Percentiles rank a stretch among this genome's conserved stretches.
phyloP scores from a whole-genome alignment of 2,113 vertebrate genomes.

The Chunga burmeisteri region DNA sequence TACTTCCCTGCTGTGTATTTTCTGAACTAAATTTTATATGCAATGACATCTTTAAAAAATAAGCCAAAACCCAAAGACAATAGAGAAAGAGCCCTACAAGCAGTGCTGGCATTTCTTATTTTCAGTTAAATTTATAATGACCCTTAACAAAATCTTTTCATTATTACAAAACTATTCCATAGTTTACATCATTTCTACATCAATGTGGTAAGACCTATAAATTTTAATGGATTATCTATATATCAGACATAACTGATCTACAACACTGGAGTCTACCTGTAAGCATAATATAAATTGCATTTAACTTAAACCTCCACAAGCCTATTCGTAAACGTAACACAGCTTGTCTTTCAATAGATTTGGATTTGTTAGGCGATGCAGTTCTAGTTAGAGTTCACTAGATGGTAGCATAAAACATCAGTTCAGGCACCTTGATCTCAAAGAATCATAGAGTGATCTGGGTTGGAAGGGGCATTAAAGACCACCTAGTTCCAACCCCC shows the following conservation, averaged over 20 bases:
- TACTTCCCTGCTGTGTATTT: not conserved
- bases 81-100: not conserved
- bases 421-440: not conserved
- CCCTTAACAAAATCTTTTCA: not conserved
- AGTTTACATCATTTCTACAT: not conserved
- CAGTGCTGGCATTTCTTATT: not conserved
- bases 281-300: not conserved
- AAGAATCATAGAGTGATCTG: too few species aligned
- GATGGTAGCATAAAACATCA: slow-evolving; percentile 3
- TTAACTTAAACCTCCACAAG: not conserved
- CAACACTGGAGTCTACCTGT: not conserved
- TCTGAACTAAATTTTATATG: not conserved
- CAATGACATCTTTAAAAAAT: not conserved
- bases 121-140: not conserved
- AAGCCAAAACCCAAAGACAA: not conserved
- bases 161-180: not conserved
- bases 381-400: not conserved
- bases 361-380: not conserved
- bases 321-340: not conserved
- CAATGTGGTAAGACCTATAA: not conserved
- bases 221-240: not conserved
- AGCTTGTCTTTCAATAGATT: not conserved
- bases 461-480: too few species aligned
- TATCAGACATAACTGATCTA: not conserved
- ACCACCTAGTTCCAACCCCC: too few species aligned